Evolutionary conservation across 2,113 vertebrate genomes (phyloP), one percentile per base, ranked within the genome.

Genomic region (Syngnathus scovelli): DNA sequence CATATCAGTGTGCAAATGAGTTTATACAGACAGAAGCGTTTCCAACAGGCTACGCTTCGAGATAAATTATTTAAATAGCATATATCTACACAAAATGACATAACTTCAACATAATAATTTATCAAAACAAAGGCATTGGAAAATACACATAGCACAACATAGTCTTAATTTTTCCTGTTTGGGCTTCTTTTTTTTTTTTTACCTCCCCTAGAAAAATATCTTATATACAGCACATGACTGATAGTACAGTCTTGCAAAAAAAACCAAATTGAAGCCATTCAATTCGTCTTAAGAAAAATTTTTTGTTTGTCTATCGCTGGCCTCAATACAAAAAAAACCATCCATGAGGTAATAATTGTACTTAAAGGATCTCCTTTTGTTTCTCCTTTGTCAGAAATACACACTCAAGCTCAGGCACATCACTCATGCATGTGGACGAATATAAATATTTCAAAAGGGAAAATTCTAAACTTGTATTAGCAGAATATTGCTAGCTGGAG

Each of bases 31-130:
- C 93, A 96, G 93, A 96, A 95, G 93, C 89, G 92, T 93, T 93
- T 94, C 91, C 92, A 90, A 92, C 89, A 91, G 92, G 92, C 92
- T 94, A 95, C 93, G 90, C 92, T 94, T 95, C 93, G 89, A 90
- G 93, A 98, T 99, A 98, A 98, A 96, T 99, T 99, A 99, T 93
- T 99, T 99, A 98, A 99, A 98, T 99, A 99, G 95, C 93, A 69
- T 94, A 60, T 94, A 98, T 98, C 93, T 98, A 98, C 94, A 99
- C 89, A 93, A 33, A 89, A 94, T 83, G 89, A 94, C 93, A 92
- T 91, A 90, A 92, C 88, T 91, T 95, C 92, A 86, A 94, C 92
- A 83, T 38, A 93, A 97, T 98, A 96, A 98, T 91, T 98, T 98
- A 98, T 87, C 80, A 77, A 83, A 90, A 94, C 93, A 94, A 93